Base-by-base conservation (phyloP, 1,140 invertebrate genomes). In the Pararge aegeria region DNA sequence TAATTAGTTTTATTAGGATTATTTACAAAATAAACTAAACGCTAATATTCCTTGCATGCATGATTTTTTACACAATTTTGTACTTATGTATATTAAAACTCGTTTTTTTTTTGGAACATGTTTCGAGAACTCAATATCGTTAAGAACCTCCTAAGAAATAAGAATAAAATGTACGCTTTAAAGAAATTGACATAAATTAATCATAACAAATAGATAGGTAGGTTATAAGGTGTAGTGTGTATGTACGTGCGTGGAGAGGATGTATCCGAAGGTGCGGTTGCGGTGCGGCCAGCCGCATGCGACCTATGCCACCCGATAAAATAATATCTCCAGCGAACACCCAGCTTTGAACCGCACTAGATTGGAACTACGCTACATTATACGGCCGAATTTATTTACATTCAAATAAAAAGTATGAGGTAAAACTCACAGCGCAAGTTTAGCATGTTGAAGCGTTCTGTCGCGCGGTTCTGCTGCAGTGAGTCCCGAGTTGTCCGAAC, bases 141-240 rank as follows among this genome's bases (percentile, higher is more conserved):
- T 83, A 83, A 87, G 84, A 67, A 85, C 79, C 76, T 87, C 80
- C 72, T 83, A 80, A 75, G 64, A 72, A 76, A 68, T 89, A 87
- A 87, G 80, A 75, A 88, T 89, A 88, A 87, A 89, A 89, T 88
- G 82, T 89, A 89, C 87, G 87, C 87, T 88, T 89, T 89, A 89
- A 89, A 81, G 85, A 89, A 87, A 85, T 86, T 84, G 76, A 80
- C 75, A 79, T 85, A 87, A 89, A 76, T 83, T 80, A 87, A 70
- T 83, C 71, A 71, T 84, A 82, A 84, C 70, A 81, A 76, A 78
- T 87, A 85, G 79, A 77, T 86, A 87, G 80, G 76, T 87, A 87
- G 78, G 68, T 82, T 73, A 66, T 88, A 86, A 87, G 85, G 66
- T 70, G 82, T 86, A 89, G 78, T 74, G 79, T 74, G 64, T 80